phyloP scores from a whole-genome alignment of 2,888 invertebrate species.

The Lutraria lutraria region DNA sequence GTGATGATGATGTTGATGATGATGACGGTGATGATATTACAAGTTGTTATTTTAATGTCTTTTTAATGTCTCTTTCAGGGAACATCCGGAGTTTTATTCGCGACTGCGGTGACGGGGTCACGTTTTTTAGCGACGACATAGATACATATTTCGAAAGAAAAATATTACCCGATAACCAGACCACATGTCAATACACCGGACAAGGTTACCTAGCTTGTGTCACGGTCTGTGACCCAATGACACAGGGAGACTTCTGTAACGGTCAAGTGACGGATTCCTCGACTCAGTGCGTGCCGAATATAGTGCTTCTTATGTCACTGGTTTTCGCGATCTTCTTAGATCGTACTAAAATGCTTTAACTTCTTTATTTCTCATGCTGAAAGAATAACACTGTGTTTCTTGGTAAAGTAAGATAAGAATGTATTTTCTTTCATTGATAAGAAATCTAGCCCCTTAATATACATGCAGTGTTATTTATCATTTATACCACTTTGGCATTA shows the following conservation, averaged over 20 bases:
- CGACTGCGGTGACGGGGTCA: slow-evolving; percentile 54
- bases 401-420: no score
- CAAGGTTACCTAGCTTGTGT: slow-evolving; percentile 61
- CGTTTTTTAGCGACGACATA: slow-evolving; percentile 43
- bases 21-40: not conserved
- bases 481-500: no score
- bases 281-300: not conserved
- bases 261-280: slow-evolving; percentile 29
- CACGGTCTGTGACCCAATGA: slow-evolving; percentile 37
- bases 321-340: not conserved
- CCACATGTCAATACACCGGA: slow-evolving; percentile 52
- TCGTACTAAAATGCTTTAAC: not conserved
- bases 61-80: slow-evolving; percentile 17
- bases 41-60: no score
- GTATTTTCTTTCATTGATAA: no score
- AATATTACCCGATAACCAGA: slow-evolving; percentile 54
- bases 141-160: not conserved
- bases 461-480: no score
- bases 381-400: not conserved
- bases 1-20: not conserved
- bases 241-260: slow-evolving; percentile 58
- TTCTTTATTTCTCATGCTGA: not conserved
- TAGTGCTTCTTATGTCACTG: slow-evolving; percentile 1
- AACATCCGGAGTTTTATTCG: slow-evolving; percentile 44
- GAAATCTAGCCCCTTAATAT: no score